Base-by-base conservation (phyloP, 1,140 invertebrate genomes). In the Phenacoccus solenopsis region DNA sequence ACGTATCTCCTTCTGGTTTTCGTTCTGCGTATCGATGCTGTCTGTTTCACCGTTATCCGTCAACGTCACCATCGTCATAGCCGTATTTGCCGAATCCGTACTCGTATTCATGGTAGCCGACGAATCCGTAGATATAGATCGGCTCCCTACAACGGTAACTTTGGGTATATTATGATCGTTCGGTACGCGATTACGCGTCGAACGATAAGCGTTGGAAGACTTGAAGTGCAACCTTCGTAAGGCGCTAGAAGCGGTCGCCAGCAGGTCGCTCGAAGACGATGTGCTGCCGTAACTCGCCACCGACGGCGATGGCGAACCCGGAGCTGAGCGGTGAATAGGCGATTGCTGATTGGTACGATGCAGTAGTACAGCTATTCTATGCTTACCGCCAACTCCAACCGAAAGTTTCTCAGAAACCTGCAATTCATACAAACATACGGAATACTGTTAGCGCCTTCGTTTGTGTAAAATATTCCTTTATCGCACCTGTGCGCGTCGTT, bases 21-120 rank as follows among this genome's bases (percentile, higher is more conserved):
- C n/a, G n/a, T n/a, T n/a, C n/a, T n/a, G n/a, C 1, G 61, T 80
- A 77, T 91, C 89, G 75, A 90, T 81, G 74, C 87, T 89, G 76
- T 89, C 88, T 74, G 88, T 49, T 49, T 49, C 38, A 88, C 87
- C 86, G 59, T 87, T 87, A 73, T 90, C 89, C 12, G 86, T 87
- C 28, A 83, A 83, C 49, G 86, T 88, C 74, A 91, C 84, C 77
- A 88, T 88, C 22, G 90, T 91, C 75, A 90, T 84, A 73, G 89
- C 86, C 24, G 89, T 91, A 75, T 88, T 90, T 72, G 88, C 87
- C 72, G 88, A 90, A 75, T 91, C 90, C 0, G 89, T 91, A 77
- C 88, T 90, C 24, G 89, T 91, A 80, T 90, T 90, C 75, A 89
- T 88, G 56, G 86, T 90, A 68, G 85, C 87, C 20, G 73, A 71